Evolutionary conservation across 1,140 invertebrate genomes (phyloP), one percentile per base, ranked within the genome.

Genomic region (Odontomachus brunneus): DNA sequence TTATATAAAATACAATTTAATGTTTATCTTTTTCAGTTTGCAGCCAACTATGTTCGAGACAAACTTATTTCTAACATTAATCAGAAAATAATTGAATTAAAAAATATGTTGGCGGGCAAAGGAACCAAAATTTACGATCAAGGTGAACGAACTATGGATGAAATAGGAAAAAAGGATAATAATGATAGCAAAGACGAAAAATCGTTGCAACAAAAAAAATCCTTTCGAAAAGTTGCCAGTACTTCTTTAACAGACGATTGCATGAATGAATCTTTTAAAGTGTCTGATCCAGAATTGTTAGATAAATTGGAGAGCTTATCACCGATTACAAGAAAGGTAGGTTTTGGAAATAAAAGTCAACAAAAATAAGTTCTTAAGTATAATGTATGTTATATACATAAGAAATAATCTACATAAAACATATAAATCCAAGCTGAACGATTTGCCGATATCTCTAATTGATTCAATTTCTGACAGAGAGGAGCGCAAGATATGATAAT

Each of bases 31-130:
- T 93, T 90, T 82, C 89, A 96, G 96, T 98, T 98, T 95, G 98
- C 98, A 69, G 98, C 98, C 15, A 97, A 98, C 90, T 98, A 97
- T 95, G 97, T 97, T 22, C 96, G 97, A 91, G 97, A 97, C 88
- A 96, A 97, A 84, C 94, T 98, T 15, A 96, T 98, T 82, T 96
- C 96, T 89, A 97, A 96, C 91, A 94, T 98, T 53, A 96, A 95
- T 87, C 96, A 96, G 90, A 97, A 97, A 94, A 95, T 98, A 26
- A 94, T 96, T 26, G 96, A 97, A 91, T 93, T 97, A 44, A 96
- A 96, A 93, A 95, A 96, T 87, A 93, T 97, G 44, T 95, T 96
- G 84, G 94, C 95, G 78, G 96, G 96, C 3, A 96, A 95, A 94
- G 15, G 33, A 59, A 12, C 57, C 0, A 55, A 24, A 9, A 72